Evolutionary conservation across 2,888 invertebrate species (phyloP).

Genomic region (Erebia epiphron): DNA sequence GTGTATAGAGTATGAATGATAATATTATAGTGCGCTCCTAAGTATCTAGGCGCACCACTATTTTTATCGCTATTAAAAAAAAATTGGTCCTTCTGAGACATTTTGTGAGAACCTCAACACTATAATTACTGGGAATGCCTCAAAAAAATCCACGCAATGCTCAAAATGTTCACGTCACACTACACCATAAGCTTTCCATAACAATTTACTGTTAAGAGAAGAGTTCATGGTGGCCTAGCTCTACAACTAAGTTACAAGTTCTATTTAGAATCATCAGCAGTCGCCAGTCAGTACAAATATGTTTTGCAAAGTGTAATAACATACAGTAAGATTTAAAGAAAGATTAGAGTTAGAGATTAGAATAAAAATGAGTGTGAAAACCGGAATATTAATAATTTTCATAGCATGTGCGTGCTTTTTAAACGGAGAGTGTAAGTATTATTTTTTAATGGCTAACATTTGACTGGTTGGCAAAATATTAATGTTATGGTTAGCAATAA

Average conservation of each 20-base stretch:
- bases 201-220: conserved; percentile 31
- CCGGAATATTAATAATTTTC: not conserved
- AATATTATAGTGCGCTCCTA: too few relatives aligned
- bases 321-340: not conserved
- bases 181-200: conserved; percentile 30
- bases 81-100: too few relatives aligned
- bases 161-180: conserved; percentile 26
- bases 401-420: not conserved
- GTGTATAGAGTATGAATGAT: too few relatives aligned
- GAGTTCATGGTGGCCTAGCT: conserved; percentile 30
- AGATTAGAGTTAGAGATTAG: too few relatives aligned
- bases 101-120: too few relatives aligned
- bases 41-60: too few relatives aligned
- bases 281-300: conserved; percentile 39
- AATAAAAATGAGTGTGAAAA: conserved; percentile 10
- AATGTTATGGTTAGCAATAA: too few relatives aligned
- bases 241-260: conserved; percentile 37
- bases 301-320: conserved; percentile 31
- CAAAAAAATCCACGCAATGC: conserved; percentile 9
- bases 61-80: too few relatives aligned
- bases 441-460: too few relatives aligned
- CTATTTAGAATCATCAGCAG: conserved; percentile 37
- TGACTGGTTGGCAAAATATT: too few relatives aligned
- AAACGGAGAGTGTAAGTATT: conserved; percentile 21
- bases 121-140: not conserved